Conservation (phyloP, 2,113 vertebrate genomes). For the Plecturocebus donacophilus region DNA sequence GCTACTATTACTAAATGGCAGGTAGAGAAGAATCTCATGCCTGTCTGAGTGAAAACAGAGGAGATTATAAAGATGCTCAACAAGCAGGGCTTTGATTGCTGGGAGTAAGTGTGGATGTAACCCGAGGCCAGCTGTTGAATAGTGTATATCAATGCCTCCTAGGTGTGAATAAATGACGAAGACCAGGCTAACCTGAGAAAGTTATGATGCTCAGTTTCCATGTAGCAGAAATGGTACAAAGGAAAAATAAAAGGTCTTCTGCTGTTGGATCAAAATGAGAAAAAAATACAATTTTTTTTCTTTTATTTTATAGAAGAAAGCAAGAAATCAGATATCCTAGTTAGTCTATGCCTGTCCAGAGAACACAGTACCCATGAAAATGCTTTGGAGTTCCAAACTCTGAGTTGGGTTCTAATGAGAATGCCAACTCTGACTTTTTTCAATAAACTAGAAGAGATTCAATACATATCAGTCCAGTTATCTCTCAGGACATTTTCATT, state of each 20-base stretch:
- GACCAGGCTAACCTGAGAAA: background rate
- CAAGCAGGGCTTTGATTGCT: background rate
- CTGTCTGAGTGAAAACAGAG: conserved; percentile 4
- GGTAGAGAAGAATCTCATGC: background rate
- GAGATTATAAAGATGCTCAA: conserved; percentile 28
- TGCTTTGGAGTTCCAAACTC: background rate
- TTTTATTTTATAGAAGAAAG: background rate
- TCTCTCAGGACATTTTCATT: background rate
- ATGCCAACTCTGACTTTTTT: background rate
- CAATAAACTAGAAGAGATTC: background rate
- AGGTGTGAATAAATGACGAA: background rate
- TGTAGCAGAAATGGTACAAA: background rate
- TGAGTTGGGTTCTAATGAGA: background rate
- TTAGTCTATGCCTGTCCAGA: background rate
- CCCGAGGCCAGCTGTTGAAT: background rate
- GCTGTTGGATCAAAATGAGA: background rate
- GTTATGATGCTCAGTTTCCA: background rate
- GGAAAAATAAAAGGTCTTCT: background rate
- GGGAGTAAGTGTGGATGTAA: background rate
- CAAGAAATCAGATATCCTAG: background rate
- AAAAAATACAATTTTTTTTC: background rate
- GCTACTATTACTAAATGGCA: conserved; percentile 65
- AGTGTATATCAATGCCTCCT: background rate
- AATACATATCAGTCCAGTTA: background rate
- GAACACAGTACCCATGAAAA: background rate